phyloP scores from a whole-genome alignment of 2,797 vertebrate genomes.

The Sarcoramphus papa region DNA sequence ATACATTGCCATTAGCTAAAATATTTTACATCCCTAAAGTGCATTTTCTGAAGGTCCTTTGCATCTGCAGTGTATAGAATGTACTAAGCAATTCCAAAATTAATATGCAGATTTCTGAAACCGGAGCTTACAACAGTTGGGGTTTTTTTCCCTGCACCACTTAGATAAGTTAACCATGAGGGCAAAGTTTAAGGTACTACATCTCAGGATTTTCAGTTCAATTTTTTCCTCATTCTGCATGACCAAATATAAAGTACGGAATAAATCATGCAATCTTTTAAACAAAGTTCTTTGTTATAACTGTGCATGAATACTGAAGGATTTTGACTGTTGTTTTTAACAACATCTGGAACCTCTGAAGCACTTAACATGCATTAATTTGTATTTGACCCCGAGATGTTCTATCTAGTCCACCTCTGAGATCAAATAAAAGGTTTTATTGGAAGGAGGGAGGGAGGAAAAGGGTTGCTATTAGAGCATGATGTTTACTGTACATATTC shows the following conservation, averaged over 20 bases:
- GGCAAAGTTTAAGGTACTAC: neutral
- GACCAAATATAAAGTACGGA: neutral
- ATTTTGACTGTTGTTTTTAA: constrained; percentile 19
- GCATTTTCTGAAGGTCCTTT: constrained; percentile 3
- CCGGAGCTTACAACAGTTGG: neutral
- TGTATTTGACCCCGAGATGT: constrained; percentile 63
- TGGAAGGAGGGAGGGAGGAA: constrained; percentile 31
- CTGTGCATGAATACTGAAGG: neutral
- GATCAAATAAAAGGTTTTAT: constrained; percentile 71
- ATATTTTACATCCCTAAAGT: constrained; percentile 2
- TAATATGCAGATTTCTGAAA: neutral
- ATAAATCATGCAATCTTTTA: neutral
- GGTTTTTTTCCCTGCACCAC: neutral
- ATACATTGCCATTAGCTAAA: neutral
- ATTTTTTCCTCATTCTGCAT: neutral
- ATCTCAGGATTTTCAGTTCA: neutral
- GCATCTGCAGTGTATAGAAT: neutral
- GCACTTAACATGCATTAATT: constrained; percentile 57
- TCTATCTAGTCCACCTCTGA: constrained; percentile 58
- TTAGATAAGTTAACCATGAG: neutral
- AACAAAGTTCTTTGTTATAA: neutral
- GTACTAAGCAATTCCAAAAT: constrained; percentile 6
- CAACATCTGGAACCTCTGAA: constrained; percentile 69
- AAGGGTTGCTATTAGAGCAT: constrained; percentile 67
- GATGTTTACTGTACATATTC: constrained; percentile 43